Base-by-base conservation (phyloP, 2,888 invertebrate species). In the Cheilosia urbana region DNA sequence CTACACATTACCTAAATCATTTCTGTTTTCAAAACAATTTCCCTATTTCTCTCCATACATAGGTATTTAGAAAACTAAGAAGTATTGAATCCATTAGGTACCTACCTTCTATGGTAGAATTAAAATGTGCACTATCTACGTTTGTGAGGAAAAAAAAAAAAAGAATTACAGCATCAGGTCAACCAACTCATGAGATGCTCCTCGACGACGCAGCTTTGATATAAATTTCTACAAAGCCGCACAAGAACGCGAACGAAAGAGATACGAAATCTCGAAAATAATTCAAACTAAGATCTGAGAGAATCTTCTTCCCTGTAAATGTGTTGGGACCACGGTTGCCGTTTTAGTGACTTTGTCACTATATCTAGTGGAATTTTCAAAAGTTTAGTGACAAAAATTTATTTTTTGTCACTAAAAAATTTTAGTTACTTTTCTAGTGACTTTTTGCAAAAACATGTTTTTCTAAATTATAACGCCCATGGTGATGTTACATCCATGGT, bases 111-210 rank as follows among this genome's bases (percentile, higher is more conserved):
- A 37, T 13, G 13, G 37, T 30, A 47, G 4, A 37, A 37, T 37
- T 9, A 40, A 55, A 19, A 42, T 30, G 17, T 58, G 66, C 34
- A 19, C 19, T 58, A 37, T 30, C 34, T 63, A 27, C 24, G 27
- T 73, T 63, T 37, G 13, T 3, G 19, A 37, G 1, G 11, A 37
- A 37, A 3, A 37, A 37, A 37, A 1, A 37, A 73, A 37, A 37
- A 37, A 1, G 13, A 73, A 45, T 73, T 63, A 63, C 72, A 53
- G 42, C 68, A 77, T 68, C 78, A 40, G 78, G 78, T 78, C 78
- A 78, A 78, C 78, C 78, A 78, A 78, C 78, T 78, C 78, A 57
- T 42, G 57, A 78, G 69, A 78, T 69, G 49, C 77, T 63, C 57
- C 49, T 19, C 13, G 34, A 42, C 40, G 13, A 55, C 45, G 21